These are phyloP conservation scores for Tetropium fuscum DNA, from an alignment of 2,888 invertebrate genomes.

Conservation along the genomic window DNA sequence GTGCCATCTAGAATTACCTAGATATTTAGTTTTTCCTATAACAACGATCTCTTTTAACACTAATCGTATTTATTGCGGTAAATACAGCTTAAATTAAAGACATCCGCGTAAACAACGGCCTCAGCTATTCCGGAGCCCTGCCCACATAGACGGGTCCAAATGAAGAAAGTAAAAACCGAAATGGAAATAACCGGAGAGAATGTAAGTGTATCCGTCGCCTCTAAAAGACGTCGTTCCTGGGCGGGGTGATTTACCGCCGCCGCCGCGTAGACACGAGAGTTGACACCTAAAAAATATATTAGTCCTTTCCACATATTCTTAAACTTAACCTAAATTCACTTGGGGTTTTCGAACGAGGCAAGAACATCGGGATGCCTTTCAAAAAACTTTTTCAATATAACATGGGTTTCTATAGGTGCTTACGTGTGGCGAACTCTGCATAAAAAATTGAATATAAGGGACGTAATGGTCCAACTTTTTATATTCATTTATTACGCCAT, in stretches of 20 bases:
- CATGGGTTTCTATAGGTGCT: conserved; percentile 22
- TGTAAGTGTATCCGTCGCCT: conserved; percentile 25
- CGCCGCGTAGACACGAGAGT: conserved; percentile 30
- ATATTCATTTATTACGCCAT: conserved; percentile 3
- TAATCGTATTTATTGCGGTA: too few relatives aligned
- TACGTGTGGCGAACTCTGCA: conserved; percentile 18
- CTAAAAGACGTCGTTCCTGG: conserved; percentile 34
- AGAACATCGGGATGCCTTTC: conserved; percentile 25
- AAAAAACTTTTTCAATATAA: conserved; percentile 36
- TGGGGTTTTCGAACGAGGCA: conserved; percentile 12
- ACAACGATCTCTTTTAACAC: too few relatives aligned
- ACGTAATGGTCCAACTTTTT: conserved; percentile 18
- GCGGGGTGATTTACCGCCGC: conserved; percentile 38
- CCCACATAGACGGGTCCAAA: neutral
- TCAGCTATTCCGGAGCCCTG: neutral
- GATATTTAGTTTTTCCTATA: too few relatives aligned
- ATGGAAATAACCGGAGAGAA: conserved; percentile 7
- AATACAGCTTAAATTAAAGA: too few relatives aligned
- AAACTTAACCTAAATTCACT: conserved; percentile 33
- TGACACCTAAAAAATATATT: conserved; percentile 45
- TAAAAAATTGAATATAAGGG: conserved; percentile 10
- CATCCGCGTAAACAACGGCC: neutral
- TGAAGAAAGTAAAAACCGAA: conserved; percentile 1
- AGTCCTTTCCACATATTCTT: conserved; percentile 37
- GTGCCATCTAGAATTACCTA: too few relatives aligned